A percentile compares a stretch with the other conserved stretches of the same genome.
These are phyloP conservation scores for Drosophila neutralis DNA, from an alignment of 2,888 invertebrate species.

Conservation along the genomic window DNA sequence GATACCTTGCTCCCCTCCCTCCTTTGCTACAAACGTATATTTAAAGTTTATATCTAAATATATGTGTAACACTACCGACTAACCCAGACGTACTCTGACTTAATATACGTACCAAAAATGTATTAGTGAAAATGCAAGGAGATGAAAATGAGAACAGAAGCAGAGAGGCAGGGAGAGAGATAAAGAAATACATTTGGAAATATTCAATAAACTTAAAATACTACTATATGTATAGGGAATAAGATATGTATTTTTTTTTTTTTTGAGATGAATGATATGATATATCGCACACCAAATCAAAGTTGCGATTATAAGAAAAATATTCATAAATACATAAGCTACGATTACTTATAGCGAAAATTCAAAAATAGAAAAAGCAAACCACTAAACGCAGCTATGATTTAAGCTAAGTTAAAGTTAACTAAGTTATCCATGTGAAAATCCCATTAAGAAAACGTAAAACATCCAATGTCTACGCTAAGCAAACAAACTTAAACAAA, in stretches of 20 bases:
- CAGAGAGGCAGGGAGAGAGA: constrained; percentile 26
- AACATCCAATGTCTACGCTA: constrained; percentile 77
- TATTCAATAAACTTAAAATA: constrained; percentile 33
- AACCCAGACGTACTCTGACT: constrained; percentile 62
- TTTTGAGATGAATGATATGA: constrained; percentile 35
- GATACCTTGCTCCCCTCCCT: constrained; percentile 1
- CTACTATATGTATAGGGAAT: constrained; percentile 37
- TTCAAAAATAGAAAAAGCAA: constrained; percentile 23
- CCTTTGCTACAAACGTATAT: constrained; percentile 5
- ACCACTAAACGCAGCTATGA: constrained; percentile 24
- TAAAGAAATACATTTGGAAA: constrained; percentile 49
- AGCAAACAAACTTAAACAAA: constrained; percentile 27
- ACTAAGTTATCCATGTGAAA: constrained; percentile 41
- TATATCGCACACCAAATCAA: constrained; percentile 70
- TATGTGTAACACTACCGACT: constrained; percentile 23
- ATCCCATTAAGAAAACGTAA: constrained; percentile 41
- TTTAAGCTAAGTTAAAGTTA: constrained; percentile 43
- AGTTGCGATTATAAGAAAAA: constrained; percentile 56
- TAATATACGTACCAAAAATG: constrained; percentile 69
- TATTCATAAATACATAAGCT: constrained; percentile 24
- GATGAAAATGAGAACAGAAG: neutral
- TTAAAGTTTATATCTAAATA: constrained; percentile 1
- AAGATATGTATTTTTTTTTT: constrained; percentile 52
- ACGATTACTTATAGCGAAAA: constrained; percentile 44
- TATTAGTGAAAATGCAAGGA: constrained; percentile 35